These are phyloP conservation scores for Siphamia tubifer DNA, from an alignment of 2,113 vertebrate species.

Conservation along the genomic window DNA sequence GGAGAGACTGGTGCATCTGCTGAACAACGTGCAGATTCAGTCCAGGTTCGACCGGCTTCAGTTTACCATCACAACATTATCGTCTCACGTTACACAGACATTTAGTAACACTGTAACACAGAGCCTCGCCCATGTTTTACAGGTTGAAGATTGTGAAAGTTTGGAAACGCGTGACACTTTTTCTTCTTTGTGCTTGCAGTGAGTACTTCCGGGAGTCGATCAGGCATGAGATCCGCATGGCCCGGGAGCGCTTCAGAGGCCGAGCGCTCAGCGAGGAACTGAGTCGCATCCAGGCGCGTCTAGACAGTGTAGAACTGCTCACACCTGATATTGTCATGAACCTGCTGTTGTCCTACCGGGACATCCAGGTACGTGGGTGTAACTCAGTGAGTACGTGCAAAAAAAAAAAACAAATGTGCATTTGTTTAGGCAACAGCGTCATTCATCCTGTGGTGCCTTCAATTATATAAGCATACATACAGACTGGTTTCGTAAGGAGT, in stretches of 20 bases:
- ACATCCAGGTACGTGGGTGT: slow-evolving; percentile 80
- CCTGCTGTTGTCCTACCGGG: slow-evolving; percentile 88
- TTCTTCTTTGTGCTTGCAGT: slow-evolving; percentile 57
- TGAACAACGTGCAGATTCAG: slow-evolving; percentile 83
- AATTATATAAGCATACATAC: no score
- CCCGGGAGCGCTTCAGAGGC: slow-evolving; percentile 85
- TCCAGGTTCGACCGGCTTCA: slow-evolving; percentile 81
- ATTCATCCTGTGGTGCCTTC: no score
- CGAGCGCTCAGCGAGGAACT: slow-evolving; percentile 83
- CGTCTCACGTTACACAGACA: neutral
- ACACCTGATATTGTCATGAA: slow-evolving; percentile 90
- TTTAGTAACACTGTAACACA: neutral
- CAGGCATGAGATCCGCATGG: slow-evolving; percentile 85
- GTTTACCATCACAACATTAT: neutral
- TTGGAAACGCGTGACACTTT: neutral
- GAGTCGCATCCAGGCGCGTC: slow-evolving; percentile 83
- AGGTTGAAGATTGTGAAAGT: neutral
- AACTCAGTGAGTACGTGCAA: neutral
- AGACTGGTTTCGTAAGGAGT: no score
- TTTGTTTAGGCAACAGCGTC: neutral
- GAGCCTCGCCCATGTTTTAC: neutral
- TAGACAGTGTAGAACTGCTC: slow-evolving; percentile 91
- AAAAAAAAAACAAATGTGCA: no score
- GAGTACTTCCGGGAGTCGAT: slow-evolving; percentile 90
- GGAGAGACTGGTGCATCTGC: slow-evolving; percentile 76